These are phyloP conservation scores for Acanthisitta chloris DNA, from an alignment of 2,113 vertebrate genomes.

Conservation along the genomic window DNA sequence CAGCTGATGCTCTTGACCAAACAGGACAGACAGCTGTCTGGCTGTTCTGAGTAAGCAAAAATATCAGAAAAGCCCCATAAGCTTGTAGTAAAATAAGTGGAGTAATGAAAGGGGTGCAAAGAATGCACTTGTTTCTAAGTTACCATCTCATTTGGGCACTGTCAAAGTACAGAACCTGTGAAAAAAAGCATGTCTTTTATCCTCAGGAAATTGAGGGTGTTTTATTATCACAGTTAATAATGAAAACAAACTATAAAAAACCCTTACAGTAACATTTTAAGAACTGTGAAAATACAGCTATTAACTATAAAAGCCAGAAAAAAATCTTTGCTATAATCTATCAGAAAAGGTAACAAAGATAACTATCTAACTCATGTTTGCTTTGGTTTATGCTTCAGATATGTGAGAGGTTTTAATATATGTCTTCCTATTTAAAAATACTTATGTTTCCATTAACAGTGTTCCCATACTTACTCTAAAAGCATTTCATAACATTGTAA, in stretches of 20 bases:
- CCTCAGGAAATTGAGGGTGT: background rate
- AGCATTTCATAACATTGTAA: background rate
- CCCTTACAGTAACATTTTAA: background rate
- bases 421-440: background rate
- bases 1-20: background rate
- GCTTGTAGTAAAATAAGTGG: background rate
- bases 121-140: background rate
- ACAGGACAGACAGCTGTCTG: background rate
- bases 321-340: background rate
- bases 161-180: background rate
- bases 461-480: background rate
- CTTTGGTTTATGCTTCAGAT: background rate
- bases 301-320: background rate
- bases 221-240: background rate
- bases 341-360: background rate
- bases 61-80: background rate
- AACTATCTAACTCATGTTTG: background rate
- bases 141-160: background rate
- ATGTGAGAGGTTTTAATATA: background rate
- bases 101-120: background rate
- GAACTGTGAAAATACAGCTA: background rate
- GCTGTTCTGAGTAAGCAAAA: background rate
- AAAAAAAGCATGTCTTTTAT: background rate
- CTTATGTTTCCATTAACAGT: background rate
- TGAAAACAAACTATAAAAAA: background rate